Base-by-base conservation (phyloP, 2,888 invertebrate species). In the Conus canariensis region DNA sequence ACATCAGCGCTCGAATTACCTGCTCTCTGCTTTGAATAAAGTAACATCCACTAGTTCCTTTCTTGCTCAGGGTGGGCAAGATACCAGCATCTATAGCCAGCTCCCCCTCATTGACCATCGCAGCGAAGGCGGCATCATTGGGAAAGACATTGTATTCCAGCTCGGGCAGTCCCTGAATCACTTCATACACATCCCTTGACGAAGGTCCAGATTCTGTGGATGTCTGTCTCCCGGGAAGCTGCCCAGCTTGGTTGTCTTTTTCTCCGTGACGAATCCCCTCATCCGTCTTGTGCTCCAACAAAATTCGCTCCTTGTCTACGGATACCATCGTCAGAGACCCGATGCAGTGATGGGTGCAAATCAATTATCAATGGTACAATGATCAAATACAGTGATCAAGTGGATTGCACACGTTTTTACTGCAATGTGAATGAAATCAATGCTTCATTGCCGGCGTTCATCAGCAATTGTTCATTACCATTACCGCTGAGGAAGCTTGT, bases 1-100 rank as follows among this genome's bases (percentile, higher is more conserved):
- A 64, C 64, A 45, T 64, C 64, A 64, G 10, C 64, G 12, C 64
- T 64, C 10, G 16, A 16, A 67, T 60, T 91, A 97, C 97, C 92
- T 95, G 94, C 30, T 98, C 97, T 92, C 97, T 97, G 97, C 98
- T 98, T 97, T 98, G 98, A 91, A 99, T 99, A 97, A 99, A 99
- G 97, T 99, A 99, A 94, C 99, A 99, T n/a, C 99, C 99, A 96
- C 99, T 99, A 91, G 99, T 99, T 64, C 99, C 99, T 97, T 99
- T 99, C 95, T 98, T 98, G 97, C 99, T 99, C 96, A 99, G 97
- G 96, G 99, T 98, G 0, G 99, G 99, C 96, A 97, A 98, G 94
- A 99, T 98, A 88, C 98, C 98, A 97, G 98, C 98, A 96, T 99
- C 99, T 94, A 99, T 98, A 88, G 99, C 99, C 95, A 97, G 97